Evolutionary conservation across 2,797 vertebrate species (phyloP).

Genomic region (Poeciliopsis turneri): DNA sequence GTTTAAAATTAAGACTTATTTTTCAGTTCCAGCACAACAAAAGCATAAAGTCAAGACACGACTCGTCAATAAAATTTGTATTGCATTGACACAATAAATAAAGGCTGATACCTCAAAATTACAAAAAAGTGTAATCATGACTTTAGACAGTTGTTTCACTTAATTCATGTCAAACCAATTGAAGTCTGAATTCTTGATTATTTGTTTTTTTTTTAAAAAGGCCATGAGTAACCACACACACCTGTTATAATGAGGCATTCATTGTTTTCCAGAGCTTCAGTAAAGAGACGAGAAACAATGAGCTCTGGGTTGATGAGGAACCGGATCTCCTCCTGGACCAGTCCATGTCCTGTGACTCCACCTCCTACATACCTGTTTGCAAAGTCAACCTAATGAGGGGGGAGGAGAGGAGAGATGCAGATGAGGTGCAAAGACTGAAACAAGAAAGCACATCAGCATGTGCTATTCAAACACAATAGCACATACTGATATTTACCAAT

Average conservation of each 20-base stretch:
- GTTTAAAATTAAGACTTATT: background rate
- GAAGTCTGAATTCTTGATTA: background rate
- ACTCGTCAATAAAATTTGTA: too few species aligned
- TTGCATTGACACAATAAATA: too few species aligned
- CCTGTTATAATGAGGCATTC: slow-evolving; percentile 99
- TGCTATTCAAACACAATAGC: background rate
- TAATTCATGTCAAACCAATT: background rate
- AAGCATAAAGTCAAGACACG: background rate
- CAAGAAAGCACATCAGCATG: background rate
- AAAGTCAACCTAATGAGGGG: slow-evolving; percentile 90
- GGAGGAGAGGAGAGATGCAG: background rate
- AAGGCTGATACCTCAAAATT: background rate
- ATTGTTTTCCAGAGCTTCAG: slow-evolving; percentile 92
- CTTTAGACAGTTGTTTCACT: background rate
- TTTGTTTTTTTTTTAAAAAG: too few species aligned
- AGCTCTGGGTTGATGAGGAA: slow-evolving; percentile 97
- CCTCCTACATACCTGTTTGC: slow-evolving; percentile 95
- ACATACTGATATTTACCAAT: background rate
- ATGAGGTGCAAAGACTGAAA: background rate
- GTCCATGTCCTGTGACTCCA: slow-evolving; percentile 91
- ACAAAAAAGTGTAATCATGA: background rate
- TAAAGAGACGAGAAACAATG: slow-evolving; percentile 95
- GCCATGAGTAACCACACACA: slow-evolving; percentile 66
- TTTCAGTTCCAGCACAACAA: background rate
- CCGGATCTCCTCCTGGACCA: slow-evolving; percentile 98